phyloP scores from a whole-genome alignment of 2,797 vertebrate genomes.

The Peromyscus nudipes region DNA sequence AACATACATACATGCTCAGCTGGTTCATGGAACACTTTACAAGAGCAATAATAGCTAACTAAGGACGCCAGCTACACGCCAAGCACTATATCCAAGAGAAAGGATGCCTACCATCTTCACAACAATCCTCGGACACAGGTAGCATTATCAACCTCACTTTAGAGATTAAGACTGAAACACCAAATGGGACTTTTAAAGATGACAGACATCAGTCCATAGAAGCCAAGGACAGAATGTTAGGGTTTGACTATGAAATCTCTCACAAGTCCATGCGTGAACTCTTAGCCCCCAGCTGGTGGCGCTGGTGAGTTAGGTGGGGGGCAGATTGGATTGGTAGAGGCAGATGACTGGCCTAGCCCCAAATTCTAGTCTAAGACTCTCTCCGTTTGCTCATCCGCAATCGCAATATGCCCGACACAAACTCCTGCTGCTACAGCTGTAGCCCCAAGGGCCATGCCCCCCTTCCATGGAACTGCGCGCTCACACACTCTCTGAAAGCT shows the following conservation, averaged over 20 bases:
- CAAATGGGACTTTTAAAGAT: not conserved
- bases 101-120: not conserved
- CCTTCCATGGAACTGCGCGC: not conserved
- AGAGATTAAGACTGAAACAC: not conserved
- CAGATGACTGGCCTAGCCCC: too few species aligned
- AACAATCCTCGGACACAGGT: not conserved
- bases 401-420: not conserved
- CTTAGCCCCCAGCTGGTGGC: not conserved
- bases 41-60: not conserved
- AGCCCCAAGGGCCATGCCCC: not conserved
- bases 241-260: not conserved
- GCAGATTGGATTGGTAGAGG: not conserved
- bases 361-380: not conserved
- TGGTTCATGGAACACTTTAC: not conserved
- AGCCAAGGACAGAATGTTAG: not conserved
- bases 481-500: not conserved
- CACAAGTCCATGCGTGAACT: not conserved
- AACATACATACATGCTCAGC: not conserved
- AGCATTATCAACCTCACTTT: not conserved
- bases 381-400: not conserved
- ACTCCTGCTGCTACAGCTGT: not conserved
- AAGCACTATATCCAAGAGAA: not conserved
- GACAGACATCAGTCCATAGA: not conserved
- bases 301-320: not conserved
- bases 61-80: not conserved